Conservation (phyloP, 35 echinoderm and acorn worm species). For the Apostichopus parvimensis region DNA sequence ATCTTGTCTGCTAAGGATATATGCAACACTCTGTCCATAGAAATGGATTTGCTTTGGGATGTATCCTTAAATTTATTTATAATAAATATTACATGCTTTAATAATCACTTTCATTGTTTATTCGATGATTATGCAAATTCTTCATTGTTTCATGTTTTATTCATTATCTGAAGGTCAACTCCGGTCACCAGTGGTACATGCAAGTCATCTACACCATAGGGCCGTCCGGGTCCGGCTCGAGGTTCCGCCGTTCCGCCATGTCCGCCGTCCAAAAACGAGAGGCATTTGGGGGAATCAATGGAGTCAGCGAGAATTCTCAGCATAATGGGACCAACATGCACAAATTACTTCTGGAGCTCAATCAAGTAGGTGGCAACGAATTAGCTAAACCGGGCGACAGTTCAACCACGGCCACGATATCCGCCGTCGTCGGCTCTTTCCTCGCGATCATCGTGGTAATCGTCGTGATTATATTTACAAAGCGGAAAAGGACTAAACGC, state of each 20-base stretch:
- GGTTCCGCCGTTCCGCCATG: conserved; percentile 80
- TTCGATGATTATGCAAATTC: not conserved
- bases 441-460: conserved; percentile 56
- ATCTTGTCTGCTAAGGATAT: too few species aligned
- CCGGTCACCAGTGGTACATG: conserved; percentile 99
- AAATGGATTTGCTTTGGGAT: too few species aligned
- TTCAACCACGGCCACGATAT: conserved; percentile 36
- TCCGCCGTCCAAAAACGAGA: conserved; percentile 63
- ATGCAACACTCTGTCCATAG: too few species aligned
- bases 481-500: conserved; percentile 32
- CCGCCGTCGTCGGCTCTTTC: conserved; percentile 52
- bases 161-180: conserved; percentile 71
- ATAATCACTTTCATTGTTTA: not conserved
- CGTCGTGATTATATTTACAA: conserved; percentile 57
- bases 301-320: conserved; percentile 30
- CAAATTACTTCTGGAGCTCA: conserved; percentile 56
- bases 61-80: too few species aligned
- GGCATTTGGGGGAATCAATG: conserved; percentile 36
- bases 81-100: not conserved
- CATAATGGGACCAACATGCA: conserved; percentile 95
- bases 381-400: not conserved
- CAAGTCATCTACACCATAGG: conserved; percentile 97
- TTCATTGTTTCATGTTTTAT: not conserved
- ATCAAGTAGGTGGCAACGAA: conserved; percentile 11
- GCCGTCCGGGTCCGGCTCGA: conserved; percentile 63